Percentiles rank a stretch among this genome's conserved stretches.
Evolutionary conservation across 2,888 invertebrate species (phyloP).

Genomic region (Choristoneura rosaceana): DNA sequence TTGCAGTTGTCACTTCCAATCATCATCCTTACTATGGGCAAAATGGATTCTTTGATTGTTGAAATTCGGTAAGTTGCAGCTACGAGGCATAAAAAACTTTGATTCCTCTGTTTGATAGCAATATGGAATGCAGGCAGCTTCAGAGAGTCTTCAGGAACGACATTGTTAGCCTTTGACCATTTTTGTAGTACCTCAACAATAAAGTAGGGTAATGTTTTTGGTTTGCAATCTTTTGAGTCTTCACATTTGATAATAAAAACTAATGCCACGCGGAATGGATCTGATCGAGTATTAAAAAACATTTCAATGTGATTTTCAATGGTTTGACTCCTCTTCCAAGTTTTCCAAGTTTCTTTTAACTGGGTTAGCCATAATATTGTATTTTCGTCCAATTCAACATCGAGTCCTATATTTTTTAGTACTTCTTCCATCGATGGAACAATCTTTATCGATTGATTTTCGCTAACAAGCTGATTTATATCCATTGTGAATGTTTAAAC

Average conservation of each 20-base stretch:
- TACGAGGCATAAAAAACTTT: conserved; percentile 87
- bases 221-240: conserved; percentile 87
- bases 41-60: conserved; percentile 86
- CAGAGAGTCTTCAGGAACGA: conserved; percentile 77
- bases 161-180: conserved; percentile 72
- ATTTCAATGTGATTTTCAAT: conserved; percentile 78
- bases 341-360: conserved; percentile 73
- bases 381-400: conserved; percentile 73
- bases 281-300: conserved; percentile 79
- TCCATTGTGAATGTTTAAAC: conserved; percentile 50
- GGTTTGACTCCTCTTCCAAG: conserved; percentile 85
- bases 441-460: conserved; percentile 77
- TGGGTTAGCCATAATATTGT: conserved; percentile 73
- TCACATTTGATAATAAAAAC: conserved; percentile 86
- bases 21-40: conserved; percentile 86
- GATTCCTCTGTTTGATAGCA: conserved; percentile 88
- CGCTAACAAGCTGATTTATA: conserved; percentile 63
- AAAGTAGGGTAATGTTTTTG: conserved; percentile 86
- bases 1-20: conserved; percentile 86
- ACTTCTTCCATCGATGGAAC: conserved; percentile 79
- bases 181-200: conserved; percentile 87
- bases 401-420: conserved; percentile 67
- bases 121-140: conserved; percentile 91
- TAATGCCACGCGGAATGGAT: conserved; percentile 86
- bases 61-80: conserved; percentile 87